Evolutionary conservation across 2,888 invertebrate genomes (phyloP).

Genomic region (Nysson spinosus): DNA sequence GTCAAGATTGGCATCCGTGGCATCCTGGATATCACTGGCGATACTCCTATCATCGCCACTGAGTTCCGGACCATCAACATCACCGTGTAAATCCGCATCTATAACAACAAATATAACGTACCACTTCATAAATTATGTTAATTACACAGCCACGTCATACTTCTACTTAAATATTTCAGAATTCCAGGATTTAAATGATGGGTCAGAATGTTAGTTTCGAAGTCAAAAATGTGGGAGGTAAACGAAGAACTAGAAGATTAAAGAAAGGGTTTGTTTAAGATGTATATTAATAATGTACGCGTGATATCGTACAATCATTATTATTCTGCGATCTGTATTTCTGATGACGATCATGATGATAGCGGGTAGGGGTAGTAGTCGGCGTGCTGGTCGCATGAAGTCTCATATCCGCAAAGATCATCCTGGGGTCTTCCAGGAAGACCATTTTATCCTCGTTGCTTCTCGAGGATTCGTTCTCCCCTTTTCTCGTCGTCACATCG

Average conservation of each 20-base stretch:
- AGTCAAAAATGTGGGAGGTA: no score
- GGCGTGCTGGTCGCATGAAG: constrained; percentile 75
- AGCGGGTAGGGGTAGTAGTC: constrained; percentile 73
- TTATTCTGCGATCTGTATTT: constrained; percentile 75
- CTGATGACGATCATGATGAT: constrained; percentile 64
- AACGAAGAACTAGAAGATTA: no score
- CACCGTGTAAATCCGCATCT: constrained; percentile 82
- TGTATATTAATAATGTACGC: not conserved
- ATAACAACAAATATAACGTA: constrained; percentile 63
- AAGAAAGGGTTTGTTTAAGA: no score
- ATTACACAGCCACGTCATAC: no score
- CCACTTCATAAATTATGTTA: not conserved
- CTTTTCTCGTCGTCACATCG: constrained; percentile 64
- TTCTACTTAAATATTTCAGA: no score
- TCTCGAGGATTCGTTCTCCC: constrained; percentile 23
- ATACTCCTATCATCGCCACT: constrained; percentile 82
- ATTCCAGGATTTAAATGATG: no score
- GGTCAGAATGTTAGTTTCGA: no score
- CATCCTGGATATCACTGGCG: constrained; percentile 80
- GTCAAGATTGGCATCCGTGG: constrained; percentile 78
- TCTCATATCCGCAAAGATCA: constrained; percentile 76
- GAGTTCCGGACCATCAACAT: constrained; percentile 81
- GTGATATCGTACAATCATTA: constrained; percentile 70
- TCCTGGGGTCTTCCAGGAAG: constrained; percentile 75
- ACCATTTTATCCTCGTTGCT: constrained; percentile 68